Evolutionary conservation across 2,888 invertebrate genomes (phyloP).

Genomic region (Andrena fulva): DNA sequence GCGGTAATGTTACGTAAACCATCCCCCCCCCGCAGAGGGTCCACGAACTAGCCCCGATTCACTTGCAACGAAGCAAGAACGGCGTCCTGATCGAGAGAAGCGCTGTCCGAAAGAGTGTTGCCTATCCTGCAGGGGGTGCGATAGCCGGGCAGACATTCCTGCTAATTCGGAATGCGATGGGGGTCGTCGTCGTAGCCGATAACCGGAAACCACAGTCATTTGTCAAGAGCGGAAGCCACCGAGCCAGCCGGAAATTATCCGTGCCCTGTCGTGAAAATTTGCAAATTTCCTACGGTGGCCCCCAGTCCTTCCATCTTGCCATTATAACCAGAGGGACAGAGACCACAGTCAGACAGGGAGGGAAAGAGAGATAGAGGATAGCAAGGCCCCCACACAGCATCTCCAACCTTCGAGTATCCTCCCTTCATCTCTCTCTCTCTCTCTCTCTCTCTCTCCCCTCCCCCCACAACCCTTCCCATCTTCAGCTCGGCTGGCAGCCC

Average conservation of each 20-base stretch:
- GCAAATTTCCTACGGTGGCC: slow-evolving; percentile 80
- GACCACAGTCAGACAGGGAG: neutral
- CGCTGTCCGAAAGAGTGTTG: slow-evolving; percentile 38
- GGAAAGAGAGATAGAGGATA: neutral
- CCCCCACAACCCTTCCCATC: slow-evolving; percentile 16
- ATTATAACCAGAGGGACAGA: slow-evolving; percentile 57
- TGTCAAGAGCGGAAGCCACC: slow-evolving; percentile 83
- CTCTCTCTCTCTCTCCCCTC: neutral
- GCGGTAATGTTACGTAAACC: neutral
- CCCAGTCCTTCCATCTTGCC: slow-evolving; percentile 65
- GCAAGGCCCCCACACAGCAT: slow-evolving; percentile 31
- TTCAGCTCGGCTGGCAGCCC: slow-evolving; percentile 10
- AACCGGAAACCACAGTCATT: slow-evolving; percentile 84
- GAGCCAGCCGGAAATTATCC: slow-evolving; percentile 83
- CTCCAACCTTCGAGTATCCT: slow-evolving; percentile 49
- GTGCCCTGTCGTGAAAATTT: slow-evolving; percentile 82
- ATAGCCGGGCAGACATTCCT: slow-evolving; percentile 56
- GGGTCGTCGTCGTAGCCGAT: slow-evolving; percentile 75
- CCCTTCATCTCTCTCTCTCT: slow-evolving; percentile 11
- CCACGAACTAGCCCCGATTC: neutral
- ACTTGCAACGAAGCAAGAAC: neutral
- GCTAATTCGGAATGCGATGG: slow-evolving; percentile 71
- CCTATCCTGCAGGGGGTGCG: slow-evolving; percentile 20
- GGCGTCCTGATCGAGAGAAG: neutral
- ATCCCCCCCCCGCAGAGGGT: neutral